Evolutionary conservation across 2,888 invertebrate species (phyloP), one percentile per base, ranked within the genome.

Genomic region (Hymenopus coronatus): DNA sequence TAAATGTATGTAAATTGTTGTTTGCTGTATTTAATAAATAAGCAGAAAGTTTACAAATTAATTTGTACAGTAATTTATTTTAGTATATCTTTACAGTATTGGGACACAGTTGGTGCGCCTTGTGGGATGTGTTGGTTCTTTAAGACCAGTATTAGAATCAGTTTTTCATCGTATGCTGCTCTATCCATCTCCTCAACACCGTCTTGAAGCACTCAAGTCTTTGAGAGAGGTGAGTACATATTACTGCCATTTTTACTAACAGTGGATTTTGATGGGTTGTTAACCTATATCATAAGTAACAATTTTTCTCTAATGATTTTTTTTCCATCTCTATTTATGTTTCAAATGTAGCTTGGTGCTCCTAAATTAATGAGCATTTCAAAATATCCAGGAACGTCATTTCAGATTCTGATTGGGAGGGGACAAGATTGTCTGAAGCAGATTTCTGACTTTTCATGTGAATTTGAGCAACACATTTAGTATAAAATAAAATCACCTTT

Each of bases 161-260:
- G 94, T 99, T 2, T 98, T 98, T 92, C 98, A 99, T 93, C 95
- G 98, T 89, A 98, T 98, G 97, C 93, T 98, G 6, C 94, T 98
- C 0, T 96, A 98, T 93, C 98, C 98, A 27, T 97, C 97, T 0
- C 96, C 97, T 0, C 95, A 96, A 83, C 97, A 98, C 92, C 95
- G 98, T 83, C 95, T 97, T 14, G 98, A 98, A 91, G 97, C 98
- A 0, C 92, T 99, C 46, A 95, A 97, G 90, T 97, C 98, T 91
- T 95, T 97, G 1, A 95, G 97, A 91, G 98, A 98, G 93, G 94
- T 94, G 30, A 84, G 87, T 25, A 82, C 9, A 33, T 6, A 20
- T 25, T 70, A 12, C 12, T 40, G 12, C 40, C 3, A 0, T 1
- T 6, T 40, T 40, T 40, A 12, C 1, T 12, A 12, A 2, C 4